These are phyloP conservation scores for Sciurus carolinensis DNA, from an alignment of 2,797 vertebrate genomes.

Conservation along the genomic window DNA sequence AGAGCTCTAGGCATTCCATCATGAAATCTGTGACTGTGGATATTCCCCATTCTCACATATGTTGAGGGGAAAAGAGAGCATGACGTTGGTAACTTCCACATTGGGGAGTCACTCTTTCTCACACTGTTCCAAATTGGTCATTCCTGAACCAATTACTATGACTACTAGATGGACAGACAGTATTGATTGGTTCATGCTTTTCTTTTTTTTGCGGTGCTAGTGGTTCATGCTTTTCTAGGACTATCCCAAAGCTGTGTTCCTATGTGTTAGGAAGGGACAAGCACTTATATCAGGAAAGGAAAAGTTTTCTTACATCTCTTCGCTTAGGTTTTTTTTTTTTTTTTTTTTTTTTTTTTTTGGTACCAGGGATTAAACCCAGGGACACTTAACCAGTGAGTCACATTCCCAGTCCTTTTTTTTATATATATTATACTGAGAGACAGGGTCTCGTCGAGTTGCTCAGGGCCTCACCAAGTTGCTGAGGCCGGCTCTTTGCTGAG, in stretches of 20 bases:
- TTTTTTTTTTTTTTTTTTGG: neutral
- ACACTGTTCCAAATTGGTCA: neutral
- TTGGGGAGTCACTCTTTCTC: constrained; percentile 13
- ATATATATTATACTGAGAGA: no score
- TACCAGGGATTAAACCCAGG: no score
- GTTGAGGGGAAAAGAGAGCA: neutral
- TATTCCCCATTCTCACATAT: neutral
- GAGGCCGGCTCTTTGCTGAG: no score
- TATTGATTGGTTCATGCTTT: neutral
- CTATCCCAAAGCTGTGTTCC: neutral
- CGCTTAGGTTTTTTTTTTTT: neutral
- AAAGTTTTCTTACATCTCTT: neutral
- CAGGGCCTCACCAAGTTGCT: no score
- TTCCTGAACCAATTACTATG: neutral
- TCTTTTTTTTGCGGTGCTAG: no score
- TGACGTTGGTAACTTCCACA: neutral
- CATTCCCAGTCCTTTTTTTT: no score
- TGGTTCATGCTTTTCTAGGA: neutral
- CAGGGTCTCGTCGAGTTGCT: no score
- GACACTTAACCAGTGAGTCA: no score
- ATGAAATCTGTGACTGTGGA: neutral
- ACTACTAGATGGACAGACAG: neutral
- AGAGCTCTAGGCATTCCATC: neutral
- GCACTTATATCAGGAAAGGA: neutral
- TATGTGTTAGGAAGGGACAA: neutral